Evolutionary conservation across 2,888 invertebrate species (phyloP), one percentile per base, ranked within the genome.

Genomic region (Seladonia tumulorum): DNA sequence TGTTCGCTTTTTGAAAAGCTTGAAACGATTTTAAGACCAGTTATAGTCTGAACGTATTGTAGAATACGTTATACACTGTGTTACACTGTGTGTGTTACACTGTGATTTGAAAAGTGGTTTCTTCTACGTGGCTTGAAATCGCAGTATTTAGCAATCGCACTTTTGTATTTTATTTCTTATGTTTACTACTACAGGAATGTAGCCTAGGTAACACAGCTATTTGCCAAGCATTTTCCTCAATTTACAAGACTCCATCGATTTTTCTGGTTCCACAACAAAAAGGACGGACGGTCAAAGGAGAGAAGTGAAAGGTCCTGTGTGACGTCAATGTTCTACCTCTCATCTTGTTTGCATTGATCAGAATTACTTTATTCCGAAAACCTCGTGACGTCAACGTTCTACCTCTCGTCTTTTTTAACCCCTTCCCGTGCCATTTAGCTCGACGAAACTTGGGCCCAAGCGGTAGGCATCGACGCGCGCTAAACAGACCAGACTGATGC

Each of bases 151-250:
- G 57, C 10, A 57, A 57, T n/a, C n/a, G n/a, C n/a, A 12, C 22
- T 57, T 57, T 57, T n/a, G 4, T 10, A 8, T 57, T 57, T 57
- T n/a, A n/a, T 57, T 57, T 12, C 12, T 57, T n/a, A 10, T n/a
- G n/a, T 57, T 57, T 4, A 10, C n/a, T 22, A 3, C n/a, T 57
- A 10, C n/a, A 22, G n/a, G 57, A 57, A 57, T 57, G 57, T 8
- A 57, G 57, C n/a, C n/a, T n/a, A 8, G n/a, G 57, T n/a, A 45
- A 57, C 22, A n/a, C n/a, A 57, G 10, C 4, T 57, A 57, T 57
- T 57, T n/a, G 12, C 57, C n/a, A 57, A 57, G 57, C 57, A 57
- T 57, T 57, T 57, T 57, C 57, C 57, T 57, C n/a, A 57, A 57
- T n/a, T n/a, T n/a, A 12, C n/a, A 57, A 57, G 57, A 57, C 57